These are phyloP conservation scores for Plagiodera versicolora DNA, from an alignment of 2,888 invertebrate genomes.

Conservation along the genomic window DNA sequence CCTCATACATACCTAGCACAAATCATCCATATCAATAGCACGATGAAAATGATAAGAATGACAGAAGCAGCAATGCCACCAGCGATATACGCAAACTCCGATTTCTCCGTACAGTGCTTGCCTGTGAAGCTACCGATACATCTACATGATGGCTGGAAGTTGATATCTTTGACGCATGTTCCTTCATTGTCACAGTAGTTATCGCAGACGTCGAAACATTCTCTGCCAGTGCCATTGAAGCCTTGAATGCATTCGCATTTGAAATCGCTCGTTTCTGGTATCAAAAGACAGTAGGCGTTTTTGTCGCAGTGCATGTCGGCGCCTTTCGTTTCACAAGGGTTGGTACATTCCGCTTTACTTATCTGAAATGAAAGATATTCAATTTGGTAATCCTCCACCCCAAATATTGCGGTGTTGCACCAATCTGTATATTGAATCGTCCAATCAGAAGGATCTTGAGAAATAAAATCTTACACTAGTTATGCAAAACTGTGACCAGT, in stretches of 20 bases:
- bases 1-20: constrained; percentile 71
- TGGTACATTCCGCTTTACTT: constrained; percentile 80
- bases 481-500: too few species aligned
- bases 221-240: constrained; percentile 84
- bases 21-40: constrained; percentile 95
- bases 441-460: too few species aligned
- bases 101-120: constrained; percentile 84
- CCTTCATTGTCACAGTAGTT: constrained; percentile 90
- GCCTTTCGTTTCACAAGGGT: constrained; percentile 85
- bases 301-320: constrained; percentile 82
- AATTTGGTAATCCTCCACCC: too few species aligned
- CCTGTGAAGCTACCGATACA: constrained; percentile 93
- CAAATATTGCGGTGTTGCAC: too few species aligned
- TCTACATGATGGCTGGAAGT: constrained; percentile 84
- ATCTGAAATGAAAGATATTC: constrained; percentile 59
- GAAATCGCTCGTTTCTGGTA: constrained; percentile 81
- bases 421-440: too few species aligned
- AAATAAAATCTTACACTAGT: too few species aligned
- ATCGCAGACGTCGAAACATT: constrained; percentile 81
- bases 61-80: constrained; percentile 95
- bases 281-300: constrained; percentile 84
- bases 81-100: constrained; percentile 94
- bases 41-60: constrained; percentile 88
- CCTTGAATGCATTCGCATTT: constrained; percentile 93
- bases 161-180: constrained; percentile 78